Percentiles rank a stretch among this genome's conserved stretches.
phyloP scores from a whole-genome alignment of 2,113 vertebrate genomes.

The Chinchilla lanigera region DNA sequence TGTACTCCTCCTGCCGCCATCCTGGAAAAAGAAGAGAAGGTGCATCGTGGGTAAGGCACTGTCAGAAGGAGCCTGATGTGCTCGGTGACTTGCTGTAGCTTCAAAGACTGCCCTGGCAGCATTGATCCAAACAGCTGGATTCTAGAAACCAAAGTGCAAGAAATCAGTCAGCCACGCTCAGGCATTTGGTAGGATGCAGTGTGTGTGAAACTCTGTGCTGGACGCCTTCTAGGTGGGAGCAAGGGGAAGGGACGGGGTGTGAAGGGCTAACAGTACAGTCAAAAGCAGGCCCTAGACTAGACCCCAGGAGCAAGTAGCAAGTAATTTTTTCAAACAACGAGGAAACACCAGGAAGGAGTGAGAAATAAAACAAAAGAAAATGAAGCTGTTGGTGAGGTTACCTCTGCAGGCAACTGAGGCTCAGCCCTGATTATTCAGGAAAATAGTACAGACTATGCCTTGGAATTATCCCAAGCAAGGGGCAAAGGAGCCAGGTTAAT shows the following conservation, averaged over 20 bases:
- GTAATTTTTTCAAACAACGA: neutral
- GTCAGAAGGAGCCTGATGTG: neutral
- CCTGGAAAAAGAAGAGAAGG: neutral
- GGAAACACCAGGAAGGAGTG: neutral
- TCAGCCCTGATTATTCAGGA: neutral
- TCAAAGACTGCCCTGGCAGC: neutral
- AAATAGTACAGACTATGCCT: neutral
- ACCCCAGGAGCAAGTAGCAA: neutral
- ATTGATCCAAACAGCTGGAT: neutral
- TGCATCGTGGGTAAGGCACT: neutral
- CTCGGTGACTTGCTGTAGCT: neutral
- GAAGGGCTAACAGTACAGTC: neutral
- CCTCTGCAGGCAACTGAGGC: neutral
- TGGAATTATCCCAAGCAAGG: neutral
- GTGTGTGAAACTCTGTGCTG: neutral
- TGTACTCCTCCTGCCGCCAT: neutral
- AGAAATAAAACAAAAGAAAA: slow-evolving; percentile 8
- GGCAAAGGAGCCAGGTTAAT: fast-evolving
- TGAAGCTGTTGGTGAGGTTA: neutral
- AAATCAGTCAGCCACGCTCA: too few relatives aligned
- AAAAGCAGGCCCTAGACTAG: neutral
- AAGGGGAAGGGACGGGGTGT: too few relatives aligned
- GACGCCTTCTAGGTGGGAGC: neutral
- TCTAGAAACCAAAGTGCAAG: neutral
- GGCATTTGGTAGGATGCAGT: neutral